Conservation (phyloP, 2,888 invertebrate genomes). For the Diplolepis rosae region DNA sequence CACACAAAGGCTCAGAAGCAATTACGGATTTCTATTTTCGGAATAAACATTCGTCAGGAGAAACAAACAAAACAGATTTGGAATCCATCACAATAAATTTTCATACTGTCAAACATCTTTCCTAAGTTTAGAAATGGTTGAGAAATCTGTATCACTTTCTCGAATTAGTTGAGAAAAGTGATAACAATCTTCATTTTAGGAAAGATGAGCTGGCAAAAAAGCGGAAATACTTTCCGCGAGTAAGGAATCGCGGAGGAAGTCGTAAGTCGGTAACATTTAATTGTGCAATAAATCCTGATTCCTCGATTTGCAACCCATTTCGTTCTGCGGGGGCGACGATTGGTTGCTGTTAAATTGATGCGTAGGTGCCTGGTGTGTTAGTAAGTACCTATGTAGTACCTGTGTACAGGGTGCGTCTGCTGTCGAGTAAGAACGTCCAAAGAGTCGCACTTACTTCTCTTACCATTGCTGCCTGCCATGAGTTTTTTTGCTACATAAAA, state of each 20-base stretch:
- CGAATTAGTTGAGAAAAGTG: constrained; percentile 3
- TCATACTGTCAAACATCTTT: neutral
- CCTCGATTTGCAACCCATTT: constrained; percentile 73
- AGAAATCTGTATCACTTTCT: constrained; percentile 17
- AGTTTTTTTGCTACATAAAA: constrained; percentile 18
- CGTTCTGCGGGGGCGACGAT: constrained; percentile 72
- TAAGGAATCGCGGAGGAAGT: constrained; percentile 60
- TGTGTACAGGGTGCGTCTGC: constrained; percentile 58
- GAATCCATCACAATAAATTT: constrained; percentile 13
- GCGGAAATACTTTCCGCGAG: neutral
- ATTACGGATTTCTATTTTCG: constrained; percentile 21
- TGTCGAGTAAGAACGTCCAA: constrained; percentile 69
- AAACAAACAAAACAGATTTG: constrained; percentile 8
- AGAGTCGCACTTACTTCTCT: constrained; percentile 53
- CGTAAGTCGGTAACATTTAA: constrained; percentile 66
- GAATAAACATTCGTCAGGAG: neutral
- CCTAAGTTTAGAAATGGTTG: neutral
- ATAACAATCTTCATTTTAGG: neutral
- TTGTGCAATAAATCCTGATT: constrained; percentile 73
- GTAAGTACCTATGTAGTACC: constrained; percentile 57
- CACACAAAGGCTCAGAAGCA: neutral
- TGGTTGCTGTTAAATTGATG: constrained; percentile 66
- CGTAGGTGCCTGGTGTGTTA: constrained; percentile 66
- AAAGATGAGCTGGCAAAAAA: neutral
- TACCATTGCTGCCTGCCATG: neutral